Percentiles rank a stretch among this genome's conserved stretches.
Conservation (phyloP, 2,888 invertebrate species). For the Gerris lacustris region DNA sequence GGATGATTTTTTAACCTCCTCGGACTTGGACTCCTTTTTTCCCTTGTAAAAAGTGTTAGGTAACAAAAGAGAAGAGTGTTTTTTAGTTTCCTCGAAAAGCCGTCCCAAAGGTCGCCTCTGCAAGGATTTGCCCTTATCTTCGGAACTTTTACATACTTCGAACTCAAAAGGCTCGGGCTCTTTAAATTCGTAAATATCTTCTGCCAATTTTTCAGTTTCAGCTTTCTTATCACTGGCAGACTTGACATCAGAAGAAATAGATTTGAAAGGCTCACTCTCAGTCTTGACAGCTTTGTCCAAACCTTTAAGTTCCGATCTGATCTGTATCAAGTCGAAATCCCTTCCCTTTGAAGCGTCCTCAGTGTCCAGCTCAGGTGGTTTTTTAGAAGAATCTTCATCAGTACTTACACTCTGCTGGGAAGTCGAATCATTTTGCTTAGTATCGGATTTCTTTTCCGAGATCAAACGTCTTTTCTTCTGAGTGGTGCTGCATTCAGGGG, state of each 20-base stretch:
- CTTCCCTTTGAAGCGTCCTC: conserved; percentile 44
- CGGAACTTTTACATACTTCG: conserved; percentile 48
- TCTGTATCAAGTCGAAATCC: conserved; percentile 73
- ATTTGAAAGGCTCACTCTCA: conserved; percentile 34
- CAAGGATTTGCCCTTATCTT: conserved; percentile 28
- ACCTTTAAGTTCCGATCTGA: conserved; percentile 71
- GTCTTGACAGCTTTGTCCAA: conserved; percentile 48
- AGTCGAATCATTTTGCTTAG: not conserved
- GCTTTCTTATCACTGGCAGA: conserved; percentile 24
- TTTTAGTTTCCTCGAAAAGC: conserved; percentile 37
- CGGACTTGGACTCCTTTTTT: conserved; percentile 7
- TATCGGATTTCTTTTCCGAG: not conserved
- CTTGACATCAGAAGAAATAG: conserved; percentile 28
- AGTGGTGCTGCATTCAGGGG: not conserved
- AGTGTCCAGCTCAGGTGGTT: conserved; percentile 24
- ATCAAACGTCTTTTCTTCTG: not conserved
- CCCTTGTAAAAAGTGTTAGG: conserved; percentile 11
- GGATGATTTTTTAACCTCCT: conserved; percentile 17
- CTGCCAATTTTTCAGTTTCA: conserved; percentile 22
- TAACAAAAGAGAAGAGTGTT: not conserved
- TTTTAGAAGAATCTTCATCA: conserved; percentile 30
- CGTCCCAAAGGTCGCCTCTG: conserved; percentile 39
- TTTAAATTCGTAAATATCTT: conserved; percentile 76
- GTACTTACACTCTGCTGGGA: not conserved
- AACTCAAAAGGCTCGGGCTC: conserved; percentile 80